A percentile compares a stretch with the other conserved stretches of the same genome.
Evolutionary conservation across 2,113 vertebrate genomes (phyloP).

Genomic region (Falcunculus frontatus): DNA sequence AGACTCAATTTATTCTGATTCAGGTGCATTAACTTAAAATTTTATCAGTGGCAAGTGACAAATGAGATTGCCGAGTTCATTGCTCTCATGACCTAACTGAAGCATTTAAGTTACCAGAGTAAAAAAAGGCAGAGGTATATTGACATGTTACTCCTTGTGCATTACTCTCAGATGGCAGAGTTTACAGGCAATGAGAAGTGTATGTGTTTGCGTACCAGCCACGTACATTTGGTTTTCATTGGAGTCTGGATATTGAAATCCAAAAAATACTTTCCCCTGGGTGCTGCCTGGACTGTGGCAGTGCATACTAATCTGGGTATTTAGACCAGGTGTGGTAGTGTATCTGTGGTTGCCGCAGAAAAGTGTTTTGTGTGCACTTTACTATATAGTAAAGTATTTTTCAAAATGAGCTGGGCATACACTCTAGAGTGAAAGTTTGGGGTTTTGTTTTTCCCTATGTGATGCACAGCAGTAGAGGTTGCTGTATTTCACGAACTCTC

Average conservation of each 20-base stretch:
- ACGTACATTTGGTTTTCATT: background rate
- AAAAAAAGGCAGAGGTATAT: background rate
- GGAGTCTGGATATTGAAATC: background rate
- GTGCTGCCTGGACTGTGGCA: background rate
- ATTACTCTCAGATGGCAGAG: background rate
- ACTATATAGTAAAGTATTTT: background rate
- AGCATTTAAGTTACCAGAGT: background rate
- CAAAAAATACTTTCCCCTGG: background rate
- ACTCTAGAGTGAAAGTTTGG: background rate
- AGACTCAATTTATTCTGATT: background rate
- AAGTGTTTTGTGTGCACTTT: background rate
- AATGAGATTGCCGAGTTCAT: background rate
- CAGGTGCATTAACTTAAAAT: background rate
- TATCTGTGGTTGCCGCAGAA: background rate
- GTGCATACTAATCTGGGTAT: background rate
- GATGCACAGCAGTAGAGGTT: background rate
- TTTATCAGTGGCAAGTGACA: background rate
- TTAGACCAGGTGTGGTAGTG: background rate
- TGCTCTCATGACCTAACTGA: background rate
- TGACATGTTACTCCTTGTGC: background rate
- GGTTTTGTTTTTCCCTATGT: background rate
- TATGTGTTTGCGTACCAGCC: background rate
- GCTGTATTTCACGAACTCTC: background rate
- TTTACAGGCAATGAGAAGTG: background rate
- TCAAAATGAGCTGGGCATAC: background rate